Conservation (phyloP, 2,888 invertebrate genomes). For the Dorcus hopei region DNA sequence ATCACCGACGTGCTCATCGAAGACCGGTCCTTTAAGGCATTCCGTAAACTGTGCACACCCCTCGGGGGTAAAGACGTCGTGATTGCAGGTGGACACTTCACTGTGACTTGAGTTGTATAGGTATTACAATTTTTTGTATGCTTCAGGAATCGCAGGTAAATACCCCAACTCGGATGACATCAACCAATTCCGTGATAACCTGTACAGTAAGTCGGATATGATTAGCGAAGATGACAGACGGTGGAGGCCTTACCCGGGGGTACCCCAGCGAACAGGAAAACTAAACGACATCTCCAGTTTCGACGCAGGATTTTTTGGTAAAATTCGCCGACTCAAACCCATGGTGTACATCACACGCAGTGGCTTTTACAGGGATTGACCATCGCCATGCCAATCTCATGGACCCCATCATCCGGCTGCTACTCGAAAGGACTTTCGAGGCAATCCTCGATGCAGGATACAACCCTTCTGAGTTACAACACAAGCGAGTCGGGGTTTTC, state of each 20-base stretch:
- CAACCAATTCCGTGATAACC: constrained; percentile 64
- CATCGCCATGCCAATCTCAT: constrained; percentile 47
- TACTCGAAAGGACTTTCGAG: constrained; percentile 60
- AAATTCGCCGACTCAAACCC: neutral
- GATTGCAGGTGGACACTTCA: constrained; percentile 54
- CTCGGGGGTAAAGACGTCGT: constrained; percentile 60
- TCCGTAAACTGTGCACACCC: neutral
- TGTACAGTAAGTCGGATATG: constrained; percentile 78
- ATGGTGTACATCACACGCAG: constrained; percentile 11
- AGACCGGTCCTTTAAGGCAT: neutral
- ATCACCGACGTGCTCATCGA: no score
- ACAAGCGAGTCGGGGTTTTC: constrained; percentile 75
- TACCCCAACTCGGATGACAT: constrained; percentile 78
- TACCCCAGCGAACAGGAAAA: constrained; percentile 66
- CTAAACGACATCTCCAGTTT: constrained; percentile 54
- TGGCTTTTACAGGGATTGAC: constrained; percentile 55
- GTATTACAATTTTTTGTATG: neutral
- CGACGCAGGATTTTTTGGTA: constrained; percentile 55
- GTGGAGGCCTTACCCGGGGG: constrained; percentile 65
- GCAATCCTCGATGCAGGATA: constrained; percentile 61
- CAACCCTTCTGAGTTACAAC: constrained; percentile 67
- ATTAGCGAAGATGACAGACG: constrained; percentile 75
- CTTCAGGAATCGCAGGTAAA: constrained; percentile 62
- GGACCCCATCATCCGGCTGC: constrained; percentile 57
- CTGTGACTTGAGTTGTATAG: neutral